phyloP scores from a whole-genome alignment of 2,797 vertebrate species.

The Otolemur crassicaudatus region DNA sequence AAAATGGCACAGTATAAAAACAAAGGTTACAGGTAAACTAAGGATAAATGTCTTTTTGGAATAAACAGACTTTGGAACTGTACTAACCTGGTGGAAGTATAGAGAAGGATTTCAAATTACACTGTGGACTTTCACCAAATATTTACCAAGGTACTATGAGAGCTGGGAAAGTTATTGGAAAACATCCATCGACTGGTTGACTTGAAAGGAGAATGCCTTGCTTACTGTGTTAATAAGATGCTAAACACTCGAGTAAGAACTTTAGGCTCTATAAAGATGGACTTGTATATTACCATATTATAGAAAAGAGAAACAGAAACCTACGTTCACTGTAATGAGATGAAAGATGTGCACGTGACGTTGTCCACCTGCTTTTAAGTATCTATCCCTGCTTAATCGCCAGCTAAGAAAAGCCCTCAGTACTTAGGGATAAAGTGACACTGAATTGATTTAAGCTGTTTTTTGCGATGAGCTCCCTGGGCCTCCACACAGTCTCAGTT shows the following conservation, averaged over 20 bases:
- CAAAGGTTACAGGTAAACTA: neutral
- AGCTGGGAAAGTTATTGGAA: neutral
- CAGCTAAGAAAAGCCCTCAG: neutral
- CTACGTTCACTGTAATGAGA: slow-evolving; percentile 23
- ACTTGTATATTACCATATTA: slow-evolving; percentile 39
- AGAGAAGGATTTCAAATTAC: slow-evolving; percentile 38
- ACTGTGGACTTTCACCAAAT: slow-evolving; percentile 2
- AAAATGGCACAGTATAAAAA: neutral
- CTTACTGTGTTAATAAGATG: slow-evolving; percentile 45
- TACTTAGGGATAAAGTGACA: neutral
- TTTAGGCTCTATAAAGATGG: slow-evolving; percentile 8
- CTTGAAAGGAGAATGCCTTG: neutral
- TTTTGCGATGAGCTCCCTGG: slow-evolving; percentile 49
- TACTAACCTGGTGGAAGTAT: neutral
- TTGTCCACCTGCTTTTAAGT: slow-evolving; percentile 59
- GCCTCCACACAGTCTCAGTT: neutral
- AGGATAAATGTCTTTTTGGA: slow-evolving; percentile 2
- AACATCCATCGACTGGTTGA: neutral
- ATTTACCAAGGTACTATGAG: neutral
- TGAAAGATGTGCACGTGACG: slow-evolving; percentile 41
- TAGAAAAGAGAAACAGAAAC: slow-evolving; percentile 69
- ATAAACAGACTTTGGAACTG: neutral
- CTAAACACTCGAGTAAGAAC: slow-evolving; percentile 58
- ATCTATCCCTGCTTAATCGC: slow-evolving; percentile 21
- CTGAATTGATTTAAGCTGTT: slow-evolving; percentile 33